Conservation (phyloP, 2,113 vertebrate genomes). For the Corythornis cristatus region DNA sequence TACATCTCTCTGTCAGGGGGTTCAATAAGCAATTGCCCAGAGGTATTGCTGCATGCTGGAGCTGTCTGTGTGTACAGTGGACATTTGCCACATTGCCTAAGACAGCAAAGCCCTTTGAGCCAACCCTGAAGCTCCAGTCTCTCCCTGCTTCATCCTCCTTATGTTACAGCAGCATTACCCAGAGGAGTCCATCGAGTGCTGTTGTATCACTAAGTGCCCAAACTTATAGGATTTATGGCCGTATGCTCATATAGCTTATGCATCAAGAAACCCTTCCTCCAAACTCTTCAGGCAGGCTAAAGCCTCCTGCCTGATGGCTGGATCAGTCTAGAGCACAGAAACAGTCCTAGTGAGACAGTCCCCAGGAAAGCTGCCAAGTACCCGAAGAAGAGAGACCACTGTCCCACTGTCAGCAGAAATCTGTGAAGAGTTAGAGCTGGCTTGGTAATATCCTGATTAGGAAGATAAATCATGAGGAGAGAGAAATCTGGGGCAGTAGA, state of each 20-base stretch:
- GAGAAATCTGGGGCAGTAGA: background rate
- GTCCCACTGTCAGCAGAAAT: fast-evolving
- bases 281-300: background rate
- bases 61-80: background rate
- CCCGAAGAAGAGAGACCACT: background rate
- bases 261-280: background rate
- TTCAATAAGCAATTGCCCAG: background rate
- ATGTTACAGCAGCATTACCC: background rate
- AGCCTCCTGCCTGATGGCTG: background rate
- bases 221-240: constrained; percentile 25
- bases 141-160: background rate
- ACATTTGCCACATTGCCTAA: background rate
- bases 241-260: background rate
- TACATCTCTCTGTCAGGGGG: fast-evolving
- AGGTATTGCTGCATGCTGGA: background rate
- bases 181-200: background rate
- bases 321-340: background rate
- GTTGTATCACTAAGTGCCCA: background rate
- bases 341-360: background rate
- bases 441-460: background rate
- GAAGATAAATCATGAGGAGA: background rate
- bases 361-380: background rate
- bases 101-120: background rate
- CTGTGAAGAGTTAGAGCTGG: background rate
- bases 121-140: background rate